Evolutionary conservation across 2,888 invertebrate genomes (phyloP).

Genomic region (Colostygia pectinataria): DNA sequence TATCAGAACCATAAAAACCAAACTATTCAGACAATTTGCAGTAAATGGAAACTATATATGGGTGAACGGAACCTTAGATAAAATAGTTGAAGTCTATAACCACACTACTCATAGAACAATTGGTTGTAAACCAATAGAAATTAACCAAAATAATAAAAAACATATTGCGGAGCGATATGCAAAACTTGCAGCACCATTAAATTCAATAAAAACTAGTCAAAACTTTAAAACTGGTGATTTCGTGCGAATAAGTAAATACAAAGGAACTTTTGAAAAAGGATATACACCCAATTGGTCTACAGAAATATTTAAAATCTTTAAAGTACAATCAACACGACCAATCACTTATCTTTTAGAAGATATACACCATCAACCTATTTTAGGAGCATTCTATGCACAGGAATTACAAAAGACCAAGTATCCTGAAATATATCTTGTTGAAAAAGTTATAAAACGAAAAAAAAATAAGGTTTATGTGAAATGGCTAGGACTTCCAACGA

Average conservation of each 20-base stretch:
- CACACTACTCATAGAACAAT: conserved; percentile 1
- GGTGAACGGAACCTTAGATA: background rate
- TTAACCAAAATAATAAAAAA: background rate
- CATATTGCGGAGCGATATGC: background rate
- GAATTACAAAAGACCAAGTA: background rate
- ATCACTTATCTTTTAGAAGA: conserved; percentile 12
- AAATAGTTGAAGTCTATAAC: background rate
- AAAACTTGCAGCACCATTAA: background rate
- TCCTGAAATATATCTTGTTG: background rate
- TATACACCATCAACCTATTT: background rate
- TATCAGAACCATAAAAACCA: background rate
- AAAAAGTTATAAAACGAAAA: background rate
- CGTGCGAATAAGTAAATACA: conserved; percentile 8
- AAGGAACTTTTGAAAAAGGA: background rate
- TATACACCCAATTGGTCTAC: conserved; percentile 42
- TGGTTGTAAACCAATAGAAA: background rate
- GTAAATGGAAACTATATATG: background rate
- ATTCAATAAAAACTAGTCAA: background rate
- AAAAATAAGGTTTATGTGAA: conserved; percentile 8
- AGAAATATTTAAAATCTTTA: conserved; percentile 9
- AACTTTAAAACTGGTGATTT: conserved; percentile 1
- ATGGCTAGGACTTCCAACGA: conserved; percentile 4
- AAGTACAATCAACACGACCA: conserved; percentile 1
- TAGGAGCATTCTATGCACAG: conserved; percentile 6
- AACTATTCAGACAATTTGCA: background rate